A percentile compares a stretch with the other conserved stretches of the same genome.
These are phyloP conservation scores for Vanessa cardui DNA, from an alignment of 2,888 invertebrate genomes.

Conservation along the genomic window DNA sequence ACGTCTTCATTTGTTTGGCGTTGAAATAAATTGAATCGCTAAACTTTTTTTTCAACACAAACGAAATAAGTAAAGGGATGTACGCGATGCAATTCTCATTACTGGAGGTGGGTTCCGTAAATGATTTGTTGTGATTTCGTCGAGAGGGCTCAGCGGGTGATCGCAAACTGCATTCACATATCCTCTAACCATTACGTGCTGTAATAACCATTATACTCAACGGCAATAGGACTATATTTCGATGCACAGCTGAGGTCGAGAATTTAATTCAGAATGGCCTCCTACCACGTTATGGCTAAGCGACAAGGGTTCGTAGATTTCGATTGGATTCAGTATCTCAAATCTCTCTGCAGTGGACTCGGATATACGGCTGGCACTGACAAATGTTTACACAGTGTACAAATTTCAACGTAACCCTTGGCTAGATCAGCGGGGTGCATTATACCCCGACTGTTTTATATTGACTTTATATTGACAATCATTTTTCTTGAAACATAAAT, in stretches of 20 bases:
- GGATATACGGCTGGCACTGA: conserved; percentile 66
- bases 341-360: conserved; percentile 68
- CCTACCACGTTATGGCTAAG: conserved; percentile 78
- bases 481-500: conserved; percentile 26
- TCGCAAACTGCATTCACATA: conserved; percentile 73
- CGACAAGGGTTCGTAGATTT: conserved; percentile 80
- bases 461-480: conserved; percentile 42
- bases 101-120: conserved; percentile 76
- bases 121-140: conserved; percentile 82
- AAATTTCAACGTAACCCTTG: conserved; percentile 69
- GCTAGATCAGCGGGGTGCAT: conserved; percentile 45
- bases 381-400: conserved; percentile 75
- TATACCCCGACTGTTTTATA: conserved; percentile 39
- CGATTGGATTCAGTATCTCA: conserved; percentile 78
- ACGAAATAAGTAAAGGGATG: conserved; percentile 32
- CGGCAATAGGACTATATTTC: conserved; percentile 53
- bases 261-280: conserved; percentile 77
- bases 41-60: conserved; percentile 50
- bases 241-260: conserved; percentile 46
- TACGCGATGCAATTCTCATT: conserved; percentile 75
- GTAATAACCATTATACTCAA: conserved; percentile 53
- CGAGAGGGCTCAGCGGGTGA: conserved; percentile 78
- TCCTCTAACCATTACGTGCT: conserved; percentile 44
- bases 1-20: conserved; percentile 17
- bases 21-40: conserved; percentile 23